These are phyloP conservation scores for Caenorhabditis afra DNA, from an alignment of 2,888 invertebrate species.

Conservation along the genomic window DNA sequence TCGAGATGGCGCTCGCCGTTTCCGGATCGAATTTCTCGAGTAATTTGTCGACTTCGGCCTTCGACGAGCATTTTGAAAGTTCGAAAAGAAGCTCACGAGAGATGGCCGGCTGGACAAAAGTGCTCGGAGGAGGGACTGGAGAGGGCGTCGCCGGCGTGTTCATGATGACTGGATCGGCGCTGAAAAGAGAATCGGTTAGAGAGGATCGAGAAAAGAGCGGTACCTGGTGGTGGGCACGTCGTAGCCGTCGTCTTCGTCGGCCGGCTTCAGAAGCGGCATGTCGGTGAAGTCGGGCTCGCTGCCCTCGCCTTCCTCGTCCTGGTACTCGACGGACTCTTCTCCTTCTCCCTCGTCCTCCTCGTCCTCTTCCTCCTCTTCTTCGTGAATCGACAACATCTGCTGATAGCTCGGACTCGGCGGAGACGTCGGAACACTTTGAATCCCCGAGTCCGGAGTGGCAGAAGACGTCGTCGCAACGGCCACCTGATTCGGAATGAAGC, in stretches of 20 bases:
- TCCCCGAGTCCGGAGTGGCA: conserved; percentile 79
- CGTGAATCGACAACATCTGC: conserved; percentile 22
- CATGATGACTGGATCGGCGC: not conserved
- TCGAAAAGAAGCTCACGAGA: no score
- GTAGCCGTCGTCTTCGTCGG: conserved; percentile 52
- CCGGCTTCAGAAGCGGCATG: conserved; percentile 63
- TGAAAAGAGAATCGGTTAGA: not conserved
- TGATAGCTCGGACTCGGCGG: conserved; percentile 55
- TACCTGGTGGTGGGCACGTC: conserved; percentile 44
- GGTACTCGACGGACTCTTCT: not conserved
- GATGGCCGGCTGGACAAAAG: no score
- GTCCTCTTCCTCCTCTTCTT: conserved; percentile 24
- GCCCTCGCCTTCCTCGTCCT: conserved; percentile 37
- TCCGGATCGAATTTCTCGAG: conserved; percentile 35
- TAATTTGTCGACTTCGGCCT: no score
- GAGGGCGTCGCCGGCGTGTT: not conserved
- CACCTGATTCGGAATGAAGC: not conserved
- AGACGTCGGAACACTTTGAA: conserved; percentile 76
- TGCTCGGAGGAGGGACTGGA: not conserved
- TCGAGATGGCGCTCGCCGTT: conserved; percentile 50
- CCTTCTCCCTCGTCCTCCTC: conserved; percentile 39
- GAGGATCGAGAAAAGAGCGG: not conserved
- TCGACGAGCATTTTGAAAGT: no score
- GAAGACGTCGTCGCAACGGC: conserved; percentile 52
- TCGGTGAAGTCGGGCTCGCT: conserved; percentile 57